phyloP scores from a whole-genome alignment of 2,113 vertebrate species.

The Malaclemys terrapin region DNA sequence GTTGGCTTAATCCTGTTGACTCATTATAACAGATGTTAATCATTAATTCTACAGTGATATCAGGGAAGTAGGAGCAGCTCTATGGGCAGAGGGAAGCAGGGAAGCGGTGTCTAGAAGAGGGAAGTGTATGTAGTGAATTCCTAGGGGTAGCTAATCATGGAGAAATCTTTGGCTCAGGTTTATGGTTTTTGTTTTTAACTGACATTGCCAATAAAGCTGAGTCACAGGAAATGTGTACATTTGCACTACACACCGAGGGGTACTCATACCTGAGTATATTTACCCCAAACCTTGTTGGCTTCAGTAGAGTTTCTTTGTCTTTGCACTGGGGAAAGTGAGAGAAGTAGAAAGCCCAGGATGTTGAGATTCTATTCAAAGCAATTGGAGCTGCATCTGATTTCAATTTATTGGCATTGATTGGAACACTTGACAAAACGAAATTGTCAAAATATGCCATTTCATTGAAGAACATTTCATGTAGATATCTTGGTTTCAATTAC shows the following conservation, averaged over 20 bases:
- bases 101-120: no score
- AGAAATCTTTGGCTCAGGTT: not conserved
- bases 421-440: not conserved
- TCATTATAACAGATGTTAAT: not conserved
- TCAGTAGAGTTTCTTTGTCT: not conserved
- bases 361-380: not conserved
- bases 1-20: not conserved
- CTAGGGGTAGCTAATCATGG: not conserved
- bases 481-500: not conserved
- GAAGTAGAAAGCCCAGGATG: not conserved
- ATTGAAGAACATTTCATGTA: not conserved
- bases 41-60: not conserved
- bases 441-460: not conserved
- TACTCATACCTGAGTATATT: not conserved
- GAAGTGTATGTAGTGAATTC: not conserved
- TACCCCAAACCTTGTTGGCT: not conserved
- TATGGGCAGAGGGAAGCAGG: accelerated
- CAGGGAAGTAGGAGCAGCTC: accelerated
- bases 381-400: not conserved
- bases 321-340: not conserved
- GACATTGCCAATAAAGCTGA: not conserved
- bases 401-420: not conserved
- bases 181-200: not conserved
- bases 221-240: not conserved
- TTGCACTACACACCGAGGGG: not conserved